Evolutionary conservation across 2,113 vertebrate genomes (phyloP), one percentile per base, ranked within the genome.

Genomic region (Calonectris borealis): DNA sequence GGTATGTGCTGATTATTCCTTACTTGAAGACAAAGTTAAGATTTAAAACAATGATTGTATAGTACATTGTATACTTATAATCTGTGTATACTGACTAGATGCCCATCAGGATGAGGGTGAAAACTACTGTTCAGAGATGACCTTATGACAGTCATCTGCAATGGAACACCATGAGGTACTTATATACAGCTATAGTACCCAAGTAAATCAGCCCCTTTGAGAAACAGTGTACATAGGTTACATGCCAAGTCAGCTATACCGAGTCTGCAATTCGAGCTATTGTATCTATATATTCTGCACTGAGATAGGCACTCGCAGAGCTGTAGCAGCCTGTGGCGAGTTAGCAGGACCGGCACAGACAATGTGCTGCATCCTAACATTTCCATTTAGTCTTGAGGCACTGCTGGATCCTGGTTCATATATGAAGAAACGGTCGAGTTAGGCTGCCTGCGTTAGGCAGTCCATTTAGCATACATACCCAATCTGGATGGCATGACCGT

Each of bases 261-360:
- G 7, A 11, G 42, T 58, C 34, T 76, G 38, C 2, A 0, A 26
- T 73, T 89, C 0, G 0, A 64, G 29, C 32, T 75, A 5, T 29
- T 68, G 19, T 55, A 16, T 86, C 25, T 60, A 3, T 36, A 6
- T 46, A 11, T 70, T 61, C 40, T 71, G 21, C 24, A 10, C 14
- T 16, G 27, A 78, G 42, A 34, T 10, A 62, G 34, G 10, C 32
- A 40, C 36, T 79, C 8, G 2, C 11, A 32, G 77, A 46, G 48
- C 26, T 46, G 11, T 48, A 57, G 48, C 46, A 54, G 75, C 19
- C 27, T 51, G 14, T 55, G 71, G 21, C 66, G 34, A 46, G 66
- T 32, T 42, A 40, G 70, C 4, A 49, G 64, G 40, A 36, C 18
- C 0, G 0, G 21, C 40, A 26, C 0, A 7, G 42, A 27, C 20